These are phyloP conservation scores for Drosophila monieri DNA, from an alignment of 2,888 invertebrate species.

Conservation along the genomic window DNA sequence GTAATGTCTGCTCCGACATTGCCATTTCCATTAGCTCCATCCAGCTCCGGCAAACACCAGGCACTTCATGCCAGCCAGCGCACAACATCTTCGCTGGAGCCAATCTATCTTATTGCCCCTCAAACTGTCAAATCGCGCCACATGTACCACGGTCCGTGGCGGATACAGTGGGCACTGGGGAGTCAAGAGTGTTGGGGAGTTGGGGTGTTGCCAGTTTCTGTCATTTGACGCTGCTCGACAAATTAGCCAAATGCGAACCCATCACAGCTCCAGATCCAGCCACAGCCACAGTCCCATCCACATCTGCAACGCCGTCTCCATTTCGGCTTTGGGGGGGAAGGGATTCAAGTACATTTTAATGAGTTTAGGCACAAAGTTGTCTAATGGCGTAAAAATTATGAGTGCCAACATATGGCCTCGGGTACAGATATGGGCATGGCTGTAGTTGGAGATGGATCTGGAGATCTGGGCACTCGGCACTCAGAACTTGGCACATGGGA, in stretches of 20 bases:
- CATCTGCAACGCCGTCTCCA: conserved; percentile 40
- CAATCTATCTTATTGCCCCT: conserved; percentile 75
- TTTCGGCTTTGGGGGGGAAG: conserved; percentile 55
- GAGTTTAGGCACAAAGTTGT: conserved; percentile 73
- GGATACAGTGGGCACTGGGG: not conserved
- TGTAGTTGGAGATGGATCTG: conserved; percentile 35
- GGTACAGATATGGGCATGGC: conserved; percentile 10
- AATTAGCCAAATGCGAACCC: conserved; percentile 69
- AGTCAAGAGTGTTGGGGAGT: not conserved
- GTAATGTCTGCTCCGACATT: conserved; percentile 62
- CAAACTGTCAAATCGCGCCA: conserved; percentile 68
- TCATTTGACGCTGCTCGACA: conserved; percentile 72
- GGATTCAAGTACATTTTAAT: conserved; percentile 76
- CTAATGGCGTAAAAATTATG: conserved; percentile 79
- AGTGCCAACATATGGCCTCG: conserved; percentile 50
- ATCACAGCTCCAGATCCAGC: conserved; percentile 42
- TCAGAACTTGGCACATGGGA: conserved; percentile 42
- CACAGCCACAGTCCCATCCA: conserved; percentile 19
- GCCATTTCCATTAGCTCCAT: conserved; percentile 30
- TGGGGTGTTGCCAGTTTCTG: conserved; percentile 50
- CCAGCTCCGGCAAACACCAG: not conserved
- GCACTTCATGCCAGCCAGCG: conserved; percentile 4
- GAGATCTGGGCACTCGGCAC: conserved; percentile 49
- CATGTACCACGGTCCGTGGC: conserved; percentile 34
- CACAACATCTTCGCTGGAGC: conserved; percentile 46